phyloP scores from a whole-genome alignment of 2,888 invertebrate species.

The Sinelater perroti region DNA sequence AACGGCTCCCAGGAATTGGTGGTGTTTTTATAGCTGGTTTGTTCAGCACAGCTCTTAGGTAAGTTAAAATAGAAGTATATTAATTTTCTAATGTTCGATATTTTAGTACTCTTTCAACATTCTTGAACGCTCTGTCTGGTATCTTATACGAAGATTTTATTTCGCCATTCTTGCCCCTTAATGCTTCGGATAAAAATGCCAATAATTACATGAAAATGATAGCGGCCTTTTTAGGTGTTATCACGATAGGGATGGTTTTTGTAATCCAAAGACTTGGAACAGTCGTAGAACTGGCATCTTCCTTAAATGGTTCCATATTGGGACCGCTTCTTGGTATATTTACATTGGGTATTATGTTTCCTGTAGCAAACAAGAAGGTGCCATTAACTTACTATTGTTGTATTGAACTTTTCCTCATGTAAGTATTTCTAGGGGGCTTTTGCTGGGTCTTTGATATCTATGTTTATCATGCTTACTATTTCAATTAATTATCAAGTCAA shows the following conservation, averaged over 20 bases:
- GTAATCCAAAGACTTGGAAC: conserved; percentile 69
- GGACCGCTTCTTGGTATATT: conserved; percentile 73
- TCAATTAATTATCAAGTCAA: conserved; percentile 44
- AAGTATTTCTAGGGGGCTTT: conserved; percentile 63
- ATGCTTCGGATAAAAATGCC: conserved; percentile 62
- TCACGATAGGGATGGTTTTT: conserved; percentile 65
- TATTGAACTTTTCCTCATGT: too few species aligned
- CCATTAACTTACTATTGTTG: too few species aligned
- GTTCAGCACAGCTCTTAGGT: conserved; percentile 75
- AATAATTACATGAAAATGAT: conserved; percentile 68
- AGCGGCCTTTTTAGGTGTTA: conserved; percentile 63
- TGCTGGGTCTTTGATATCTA: not conserved
- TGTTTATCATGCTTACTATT: conserved; percentile 8
- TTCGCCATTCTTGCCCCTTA: conserved; percentile 62
- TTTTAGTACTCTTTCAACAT: conserved; percentile 68
- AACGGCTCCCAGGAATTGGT: conserved; percentile 71
- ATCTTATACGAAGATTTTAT: conserved; percentile 70
- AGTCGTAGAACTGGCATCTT: conserved; percentile 70
- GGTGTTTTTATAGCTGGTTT: conserved; percentile 79
- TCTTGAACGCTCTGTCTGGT: conserved; percentile 68
- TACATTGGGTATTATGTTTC: conserved; percentile 71
- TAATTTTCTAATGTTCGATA: too few species aligned
- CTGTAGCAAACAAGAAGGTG: conserved; percentile 68
- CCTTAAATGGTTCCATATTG: conserved; percentile 69
- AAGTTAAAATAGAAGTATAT: too few species aligned